These are phyloP conservation scores for Rotaria sp. DNA, from an alignment of 2,888 invertebrate genomes.

Conservation along the genomic window DNA sequence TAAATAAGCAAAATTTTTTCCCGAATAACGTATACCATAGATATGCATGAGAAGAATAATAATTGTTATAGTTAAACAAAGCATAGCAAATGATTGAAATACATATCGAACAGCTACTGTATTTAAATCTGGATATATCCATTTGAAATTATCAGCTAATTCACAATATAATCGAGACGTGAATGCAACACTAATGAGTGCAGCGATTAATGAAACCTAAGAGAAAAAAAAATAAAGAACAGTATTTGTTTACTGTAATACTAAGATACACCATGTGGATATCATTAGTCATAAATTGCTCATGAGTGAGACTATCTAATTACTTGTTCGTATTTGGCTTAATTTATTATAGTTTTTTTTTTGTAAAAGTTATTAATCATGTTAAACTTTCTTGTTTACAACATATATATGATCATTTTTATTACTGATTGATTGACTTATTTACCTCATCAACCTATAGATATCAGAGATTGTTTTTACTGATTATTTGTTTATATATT, in stretches of 20 bases:
- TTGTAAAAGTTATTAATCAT: not conserved
- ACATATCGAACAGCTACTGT: not conserved
- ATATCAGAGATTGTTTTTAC: not conserved
- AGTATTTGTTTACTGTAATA: not conserved
- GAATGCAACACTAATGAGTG: not conserved
- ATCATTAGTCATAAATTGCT: not conserved
- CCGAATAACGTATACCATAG: not conserved
- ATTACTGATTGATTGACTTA: not conserved
- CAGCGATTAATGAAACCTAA: not conserved
- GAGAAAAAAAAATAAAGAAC: not conserved
- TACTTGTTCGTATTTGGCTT: not conserved
- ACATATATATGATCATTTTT: not conserved
- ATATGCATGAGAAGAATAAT: not conserved
- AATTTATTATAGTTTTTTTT: not conserved
- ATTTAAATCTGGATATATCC: not conserved
- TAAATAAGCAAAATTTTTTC: not conserved
- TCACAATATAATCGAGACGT: not conserved
- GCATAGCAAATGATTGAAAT: constrained; percentile 21
- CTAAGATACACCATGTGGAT: not conserved
- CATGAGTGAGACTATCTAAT: not conserved
- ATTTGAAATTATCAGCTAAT: not conserved
- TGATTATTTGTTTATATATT: not conserved
- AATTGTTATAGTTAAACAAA: not conserved
- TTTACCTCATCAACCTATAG: not conserved
- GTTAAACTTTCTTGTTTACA: not conserved